phyloP scores from a whole-genome alignment of 2,797 vertebrate species.

The Australoheros facetus region DNA sequence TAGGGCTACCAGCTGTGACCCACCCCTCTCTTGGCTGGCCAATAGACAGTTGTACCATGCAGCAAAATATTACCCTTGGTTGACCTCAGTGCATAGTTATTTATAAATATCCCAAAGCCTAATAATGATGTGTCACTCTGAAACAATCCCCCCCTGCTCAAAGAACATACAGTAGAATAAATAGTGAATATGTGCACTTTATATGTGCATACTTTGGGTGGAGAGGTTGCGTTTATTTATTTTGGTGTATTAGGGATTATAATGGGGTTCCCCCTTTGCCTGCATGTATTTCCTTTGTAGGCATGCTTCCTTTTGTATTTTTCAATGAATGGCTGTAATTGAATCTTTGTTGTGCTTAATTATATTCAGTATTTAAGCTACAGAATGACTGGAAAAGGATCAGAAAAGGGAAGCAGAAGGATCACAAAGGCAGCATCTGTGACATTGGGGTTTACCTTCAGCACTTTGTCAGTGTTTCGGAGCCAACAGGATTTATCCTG shows the following conservation, averaged over 20 bases:
- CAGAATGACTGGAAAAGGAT: not conserved
- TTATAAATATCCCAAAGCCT: constrained; percentile 46
- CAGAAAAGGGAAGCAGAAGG: not conserved
- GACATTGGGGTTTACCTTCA: not conserved
- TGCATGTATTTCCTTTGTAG: not conserved
- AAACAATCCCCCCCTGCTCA: constrained; percentile 18
- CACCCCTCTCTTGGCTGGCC: constrained; percentile 27
- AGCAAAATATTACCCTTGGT: constrained; percentile 53
- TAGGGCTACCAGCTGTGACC: constrained; percentile 59
- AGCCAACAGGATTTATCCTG: not conserved
- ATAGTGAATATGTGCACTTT: not conserved
- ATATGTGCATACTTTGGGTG: not conserved
- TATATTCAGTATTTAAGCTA: not conserved
- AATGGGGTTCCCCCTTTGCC: not conserved
- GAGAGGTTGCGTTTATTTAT: not conserved
- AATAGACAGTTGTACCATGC: constrained; percentile 34
- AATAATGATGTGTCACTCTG: constrained; percentile 10
- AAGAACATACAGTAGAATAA: not conserved
- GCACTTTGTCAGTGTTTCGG: not conserved
- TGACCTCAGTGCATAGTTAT: constrained; percentile 43
- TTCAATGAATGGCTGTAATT: not conserved
- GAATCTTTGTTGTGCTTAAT: not conserved
- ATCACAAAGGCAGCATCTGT: not conserved
- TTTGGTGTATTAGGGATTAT: not conserved
- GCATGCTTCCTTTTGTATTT: not conserved